Base-by-base conservation (phyloP, 2,888 invertebrate species). In the Fragum whitleyi region DNA sequence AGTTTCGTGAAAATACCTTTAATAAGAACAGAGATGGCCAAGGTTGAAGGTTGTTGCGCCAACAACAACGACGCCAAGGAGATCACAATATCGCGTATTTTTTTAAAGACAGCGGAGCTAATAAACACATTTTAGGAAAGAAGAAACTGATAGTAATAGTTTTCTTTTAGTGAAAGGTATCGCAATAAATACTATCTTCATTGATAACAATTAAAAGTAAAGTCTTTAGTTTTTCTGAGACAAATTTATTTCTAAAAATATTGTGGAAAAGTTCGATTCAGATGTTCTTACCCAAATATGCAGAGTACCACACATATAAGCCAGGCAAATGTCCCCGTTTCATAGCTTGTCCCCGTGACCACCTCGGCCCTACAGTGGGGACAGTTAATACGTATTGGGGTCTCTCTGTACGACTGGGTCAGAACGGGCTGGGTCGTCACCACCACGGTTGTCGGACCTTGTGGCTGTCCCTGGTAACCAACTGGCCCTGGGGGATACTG, bases 321-420 rank as follows among this genome's bases (percentile, higher is more conserved):
- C 92, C 92, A 93, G 19, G 92, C 88, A 74, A 93, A 90, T 11
- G 91, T 91, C 14, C 93, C 93, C 55, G 89, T 89, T 86, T 92
- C 92, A 77, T 89, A 92, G 29, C 85, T 74, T 9, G 90, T 91
- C 26, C 88, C 89, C 2, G 93, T 93, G 39, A 92, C 84, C 16
- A 93, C 85, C 59, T 92, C 90, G 19, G 92, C 92, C n/a, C 87
- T 88, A 81, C 93, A 93, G 77, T 91, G 90, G 3, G 92, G 92
- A 70, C 93, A 93, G 23, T 79, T 70, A 0, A 90, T 91, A 61
- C 88, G 90, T 7, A 90, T 89, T 2, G 91, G 90, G 3, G 87
- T 74, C 76, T 92, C 91, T 16, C 90, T 88, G 85, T 90, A 92
- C 74, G 81, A 81, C 82, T 89, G 89, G 55, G 90, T 86, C 11